Conservation (phyloP, 2,888 invertebrate genomes). For the Papilio gigon region DNA sequence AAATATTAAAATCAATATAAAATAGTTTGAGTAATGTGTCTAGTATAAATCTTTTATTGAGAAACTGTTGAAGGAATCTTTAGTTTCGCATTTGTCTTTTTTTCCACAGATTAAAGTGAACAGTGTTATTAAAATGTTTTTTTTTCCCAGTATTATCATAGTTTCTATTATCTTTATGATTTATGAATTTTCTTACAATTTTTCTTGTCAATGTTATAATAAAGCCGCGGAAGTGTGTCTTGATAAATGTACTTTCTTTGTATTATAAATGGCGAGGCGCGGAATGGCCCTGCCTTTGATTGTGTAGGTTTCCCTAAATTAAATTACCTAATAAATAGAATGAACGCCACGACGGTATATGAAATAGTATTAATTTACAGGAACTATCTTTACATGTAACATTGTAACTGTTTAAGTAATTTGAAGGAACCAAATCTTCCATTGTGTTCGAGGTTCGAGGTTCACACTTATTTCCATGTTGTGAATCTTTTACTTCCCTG, state of each 20-base stretch:
- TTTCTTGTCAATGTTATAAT: constrained; percentile 12
- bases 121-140: not conserved
- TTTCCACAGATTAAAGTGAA: too few relatives aligned
- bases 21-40: too few relatives aligned
- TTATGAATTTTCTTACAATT: constrained; percentile 1
- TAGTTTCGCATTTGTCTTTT: too few relatives aligned
- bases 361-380: not conserved
- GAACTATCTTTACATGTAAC: not conserved
- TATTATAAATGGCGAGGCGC: not conserved
- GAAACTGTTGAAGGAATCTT: too few relatives aligned
- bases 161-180: constrained; percentile 7
- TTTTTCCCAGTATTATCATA: not conserved
- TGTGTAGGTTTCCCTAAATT: not conserved
- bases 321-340: not conserved
- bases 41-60: too few relatives aligned
- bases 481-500: not conserved
- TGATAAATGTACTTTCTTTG: constrained; percentile 22
- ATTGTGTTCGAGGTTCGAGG: too few relatives aligned
- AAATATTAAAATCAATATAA: too few relatives aligned
- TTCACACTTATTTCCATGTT: not conserved
- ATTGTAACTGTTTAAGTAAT: not conserved
- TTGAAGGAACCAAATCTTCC: not conserved
- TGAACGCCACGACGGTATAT: not conserved
- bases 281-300: constrained; percentile 2
- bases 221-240: constrained; percentile 4